Percentiles rank a stretch among this genome's conserved stretches.
Evolutionary conservation across 2,888 invertebrate genomes (phyloP).

Genomic region (Volucella zonaria): DNA sequence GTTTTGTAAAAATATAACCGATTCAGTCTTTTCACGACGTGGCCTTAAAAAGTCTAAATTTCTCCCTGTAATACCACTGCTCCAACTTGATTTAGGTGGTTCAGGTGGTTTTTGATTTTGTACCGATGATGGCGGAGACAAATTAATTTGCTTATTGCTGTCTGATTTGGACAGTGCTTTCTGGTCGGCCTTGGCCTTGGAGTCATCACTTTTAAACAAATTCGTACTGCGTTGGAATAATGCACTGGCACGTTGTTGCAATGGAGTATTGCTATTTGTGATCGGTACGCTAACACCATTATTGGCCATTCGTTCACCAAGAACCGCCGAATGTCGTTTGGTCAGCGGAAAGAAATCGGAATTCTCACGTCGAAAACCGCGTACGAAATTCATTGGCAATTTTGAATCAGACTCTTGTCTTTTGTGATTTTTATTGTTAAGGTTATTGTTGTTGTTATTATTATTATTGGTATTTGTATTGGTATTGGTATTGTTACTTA

Average conservation of each 20-base stretch:
- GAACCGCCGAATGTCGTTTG: slow-evolving; percentile 89
- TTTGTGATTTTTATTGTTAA: slow-evolving; percentile 85
- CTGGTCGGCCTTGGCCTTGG: slow-evolving; percentile 85
- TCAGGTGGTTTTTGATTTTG: slow-evolving; percentile 64
- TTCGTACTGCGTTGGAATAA: slow-evolving; percentile 87
- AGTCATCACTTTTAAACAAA: slow-evolving; percentile 78
- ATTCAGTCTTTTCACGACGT: slow-evolving; percentile 94
- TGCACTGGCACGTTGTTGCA: slow-evolving; percentile 87
- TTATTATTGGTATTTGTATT: slow-evolving; percentile 85
- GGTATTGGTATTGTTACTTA: slow-evolving; percentile 80
- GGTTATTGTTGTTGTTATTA: slow-evolving; percentile 43
- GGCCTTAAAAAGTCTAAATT: slow-evolving; percentile 85
- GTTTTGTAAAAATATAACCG: slow-evolving; percentile 90
- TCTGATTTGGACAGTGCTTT: slow-evolving; percentile 87
- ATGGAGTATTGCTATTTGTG: slow-evolving; percentile 77
- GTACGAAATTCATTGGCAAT: slow-evolving; percentile 88
- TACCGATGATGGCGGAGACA: slow-evolving; percentile 45
- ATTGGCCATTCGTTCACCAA: slow-evolving; percentile 82
- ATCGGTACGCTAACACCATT: slow-evolving; percentile 55
- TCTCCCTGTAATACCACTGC: slow-evolving; percentile 79
- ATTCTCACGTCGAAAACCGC: slow-evolving; percentile 92
- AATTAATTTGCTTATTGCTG: slow-evolving; percentile 78
- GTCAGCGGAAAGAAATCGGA: slow-evolving; percentile 92
- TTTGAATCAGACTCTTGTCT: slow-evolving; percentile 89
- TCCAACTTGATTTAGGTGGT: slow-evolving; percentile 79